Evolutionary conservation across 2,797 vertebrate species (phyloP).

Genomic region (Smutsia temminckii): DNA sequence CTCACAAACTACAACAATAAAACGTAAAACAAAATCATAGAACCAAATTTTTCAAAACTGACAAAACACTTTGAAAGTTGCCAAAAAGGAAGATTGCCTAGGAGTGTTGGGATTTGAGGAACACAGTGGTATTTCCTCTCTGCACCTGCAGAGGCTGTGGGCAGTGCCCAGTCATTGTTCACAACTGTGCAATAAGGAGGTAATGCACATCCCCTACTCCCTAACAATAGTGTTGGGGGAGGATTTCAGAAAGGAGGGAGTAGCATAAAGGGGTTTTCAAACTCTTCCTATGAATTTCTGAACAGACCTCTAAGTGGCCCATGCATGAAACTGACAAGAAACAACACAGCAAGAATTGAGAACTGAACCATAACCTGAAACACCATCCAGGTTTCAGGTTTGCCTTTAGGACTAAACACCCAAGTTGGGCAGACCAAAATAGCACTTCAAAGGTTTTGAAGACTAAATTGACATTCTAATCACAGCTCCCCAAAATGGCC

Average conservation of each 20-base stretch:
- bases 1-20: not conserved
- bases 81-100: not conserved
- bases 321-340: not conserved
- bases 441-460: not conserved
- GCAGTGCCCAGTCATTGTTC: not conserved
- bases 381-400: not conserved
- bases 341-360: not conserved
- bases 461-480: not conserved
- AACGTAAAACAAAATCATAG: not conserved
- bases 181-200: not conserved
- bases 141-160: not conserved
- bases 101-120: not conserved
- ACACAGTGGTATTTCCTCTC: not conserved
- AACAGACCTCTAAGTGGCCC: not conserved
- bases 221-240: not conserved
- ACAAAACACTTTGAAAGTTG: not conserved
- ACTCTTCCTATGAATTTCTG: not conserved
- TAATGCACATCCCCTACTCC: not conserved
- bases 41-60: not conserved
- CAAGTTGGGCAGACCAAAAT: not conserved
- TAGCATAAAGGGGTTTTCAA: not conserved
- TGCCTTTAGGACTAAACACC: not conserved
- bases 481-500: not conserved
- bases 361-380: not conserved
- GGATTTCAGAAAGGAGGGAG: not conserved